Evolutionary conservation across 2,888 invertebrate genomes (phyloP).

Genomic region (Tipula lateralis): DNA sequence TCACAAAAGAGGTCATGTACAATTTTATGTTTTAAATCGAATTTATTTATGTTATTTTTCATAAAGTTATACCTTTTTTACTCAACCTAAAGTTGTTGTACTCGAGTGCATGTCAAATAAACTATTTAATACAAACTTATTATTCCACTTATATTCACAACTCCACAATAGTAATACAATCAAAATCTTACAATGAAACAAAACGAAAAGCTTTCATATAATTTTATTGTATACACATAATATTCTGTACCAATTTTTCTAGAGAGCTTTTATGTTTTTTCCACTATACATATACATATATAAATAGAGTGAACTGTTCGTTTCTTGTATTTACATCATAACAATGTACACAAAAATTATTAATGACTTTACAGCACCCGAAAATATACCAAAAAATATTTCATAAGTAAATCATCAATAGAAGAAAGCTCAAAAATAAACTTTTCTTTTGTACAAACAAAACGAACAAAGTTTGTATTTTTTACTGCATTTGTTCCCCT

Average conservation of each 20-base stretch:
- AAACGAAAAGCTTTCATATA: neutral
- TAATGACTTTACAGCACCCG: neutral
- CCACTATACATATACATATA: neutral
- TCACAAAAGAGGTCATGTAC: neutral
- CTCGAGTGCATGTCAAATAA: neutral
- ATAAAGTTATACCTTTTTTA: neutral
- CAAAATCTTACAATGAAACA: neutral
- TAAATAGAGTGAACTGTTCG: neutral
- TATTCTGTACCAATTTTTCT: neutral
- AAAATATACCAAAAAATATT: neutral
- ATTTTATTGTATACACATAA: neutral
- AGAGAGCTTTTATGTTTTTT: neutral
- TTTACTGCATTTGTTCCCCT: neutral
- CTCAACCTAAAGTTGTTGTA: neutral
- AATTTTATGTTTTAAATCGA: neutral
- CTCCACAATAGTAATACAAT: neutral
- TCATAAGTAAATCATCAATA: neutral
- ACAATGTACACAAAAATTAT: slow-evolving; percentile 15
- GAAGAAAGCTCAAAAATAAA: neutral
- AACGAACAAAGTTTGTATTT: neutral
- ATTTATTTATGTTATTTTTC: slow-evolving; percentile 2
- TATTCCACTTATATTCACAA: slow-evolving; percentile 11
- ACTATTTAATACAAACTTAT: neutral
- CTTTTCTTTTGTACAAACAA: neutral
- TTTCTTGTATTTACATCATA: neutral